These are phyloP conservation scores for Drosophila cracens DNA, from an alignment of 2,888 invertebrate species.

Conservation along the genomic window DNA sequence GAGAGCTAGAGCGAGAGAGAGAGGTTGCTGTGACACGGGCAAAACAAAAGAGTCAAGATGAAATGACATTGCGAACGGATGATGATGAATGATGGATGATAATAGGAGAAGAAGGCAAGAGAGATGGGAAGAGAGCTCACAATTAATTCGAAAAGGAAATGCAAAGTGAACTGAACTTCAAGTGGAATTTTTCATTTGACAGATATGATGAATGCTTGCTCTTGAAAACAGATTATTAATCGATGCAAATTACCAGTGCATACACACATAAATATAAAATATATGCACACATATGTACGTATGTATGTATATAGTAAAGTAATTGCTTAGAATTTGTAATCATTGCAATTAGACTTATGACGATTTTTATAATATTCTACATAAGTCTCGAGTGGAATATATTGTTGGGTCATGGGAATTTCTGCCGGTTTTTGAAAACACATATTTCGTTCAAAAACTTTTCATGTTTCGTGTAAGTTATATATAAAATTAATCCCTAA, in stretches of 20 bases:
- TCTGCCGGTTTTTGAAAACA: neutral
- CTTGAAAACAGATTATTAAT: slow-evolving; percentile 42
- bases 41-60: slow-evolving; percentile 18
- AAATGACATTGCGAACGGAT: slow-evolving; percentile 50
- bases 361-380: neutral
- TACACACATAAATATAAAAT: neutral
- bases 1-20: neutral
- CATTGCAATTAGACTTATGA: neutral
- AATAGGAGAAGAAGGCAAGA: neutral
- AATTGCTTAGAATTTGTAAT: neutral
- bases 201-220: slow-evolving; percentile 50
- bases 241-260: slow-evolving; percentile 16
- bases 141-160: slow-evolving; percentile 49
- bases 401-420: neutral
- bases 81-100: slow-evolving; percentile 55
- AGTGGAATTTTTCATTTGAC: slow-evolving; percentile 43
- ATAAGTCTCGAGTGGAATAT: neutral
- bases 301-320: neutral
- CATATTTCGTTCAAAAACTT: neutral
- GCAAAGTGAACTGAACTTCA: slow-evolving; percentile 34
- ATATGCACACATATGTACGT: neutral
- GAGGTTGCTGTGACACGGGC: slow-evolving; percentile 1
- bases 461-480: neutral
- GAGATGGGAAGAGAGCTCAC: slow-evolving; percentile 8
- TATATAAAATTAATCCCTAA: neutral